Percentiles rank a stretch among this genome's conserved stretches.
Evolutionary conservation across 2,113 vertebrate genomes (phyloP).

Genomic region (Gadus macrocephalus): DNA sequence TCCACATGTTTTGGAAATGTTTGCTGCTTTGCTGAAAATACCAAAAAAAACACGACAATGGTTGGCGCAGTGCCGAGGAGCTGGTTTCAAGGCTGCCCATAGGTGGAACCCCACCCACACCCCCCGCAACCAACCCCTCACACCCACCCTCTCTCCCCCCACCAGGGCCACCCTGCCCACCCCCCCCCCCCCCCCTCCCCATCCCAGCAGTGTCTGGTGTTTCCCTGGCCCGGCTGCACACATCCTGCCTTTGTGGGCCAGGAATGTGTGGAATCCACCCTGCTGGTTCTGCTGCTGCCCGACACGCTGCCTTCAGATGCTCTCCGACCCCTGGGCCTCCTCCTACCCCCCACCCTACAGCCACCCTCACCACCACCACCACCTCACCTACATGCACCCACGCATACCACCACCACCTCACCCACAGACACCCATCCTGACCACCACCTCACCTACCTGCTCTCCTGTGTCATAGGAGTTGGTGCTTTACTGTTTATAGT

Average conservation of each 20-base stretch:
- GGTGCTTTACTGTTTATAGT: too few relatives aligned
- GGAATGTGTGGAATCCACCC: slow-evolving; percentile 71
- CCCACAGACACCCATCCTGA: too few relatives aligned
- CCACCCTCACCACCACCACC: not conserved
- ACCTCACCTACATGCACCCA: not conserved
- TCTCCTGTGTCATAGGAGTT: too few relatives aligned
- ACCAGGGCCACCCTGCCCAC: not conserved
- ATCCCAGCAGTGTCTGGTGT: slow-evolving; percentile 45
- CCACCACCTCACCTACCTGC: too few relatives aligned
- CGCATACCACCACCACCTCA: slow-evolving; percentile 1
- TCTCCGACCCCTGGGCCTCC: not conserved
- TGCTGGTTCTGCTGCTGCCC: slow-evolving; percentile 37
- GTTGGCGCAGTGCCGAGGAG: slow-evolving; percentile 54
- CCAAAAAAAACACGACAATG: slow-evolving; percentile 58
- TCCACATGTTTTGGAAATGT: slow-evolving; percentile 64
- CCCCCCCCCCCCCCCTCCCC: slow-evolving; percentile 34
- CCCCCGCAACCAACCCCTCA: slow-evolving; percentile 1
- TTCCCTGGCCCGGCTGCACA: slow-evolving; percentile 55
- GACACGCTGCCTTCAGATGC: slow-evolving; percentile 44
- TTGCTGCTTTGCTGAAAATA: slow-evolving; percentile 62
- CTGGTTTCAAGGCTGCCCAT: slow-evolving; percentile 45
- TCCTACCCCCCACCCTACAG: slow-evolving; percentile 8
- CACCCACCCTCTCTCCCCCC: not conserved
- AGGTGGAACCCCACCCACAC: not conserved
- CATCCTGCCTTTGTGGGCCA: slow-evolving; percentile 77